Percentiles rank a stretch among this genome's conserved stretches.
These are phyloP conservation scores for Tinea semifulvella DNA, from an alignment of 2,888 invertebrate species.

Conservation along the genomic window DNA sequence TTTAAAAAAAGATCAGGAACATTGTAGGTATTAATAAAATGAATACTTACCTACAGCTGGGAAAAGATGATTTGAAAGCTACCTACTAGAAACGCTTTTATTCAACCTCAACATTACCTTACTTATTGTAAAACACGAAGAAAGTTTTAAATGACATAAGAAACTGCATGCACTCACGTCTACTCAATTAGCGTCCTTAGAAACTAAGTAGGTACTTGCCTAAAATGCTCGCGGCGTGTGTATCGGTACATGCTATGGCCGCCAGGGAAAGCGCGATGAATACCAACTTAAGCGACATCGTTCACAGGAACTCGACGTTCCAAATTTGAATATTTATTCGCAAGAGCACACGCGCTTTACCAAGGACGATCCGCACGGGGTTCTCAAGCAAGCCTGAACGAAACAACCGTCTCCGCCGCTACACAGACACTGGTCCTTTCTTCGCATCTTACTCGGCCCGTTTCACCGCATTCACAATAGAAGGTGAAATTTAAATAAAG, in stretches of 20 bases:
- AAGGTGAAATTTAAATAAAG: constrained; percentile 66
- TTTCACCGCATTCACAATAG: constrained; percentile 63
- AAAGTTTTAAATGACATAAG: constrained; percentile 4
- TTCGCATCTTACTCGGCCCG: constrained; percentile 48
- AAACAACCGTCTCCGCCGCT: constrained; percentile 49
- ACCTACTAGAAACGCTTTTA: too few species aligned
- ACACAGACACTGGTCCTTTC: constrained; percentile 53
- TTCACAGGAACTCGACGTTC: constrained; percentile 17
- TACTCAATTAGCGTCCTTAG: constrained; percentile 7
- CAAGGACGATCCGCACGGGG: constrained; percentile 26
- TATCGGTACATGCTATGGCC: constrained; percentile 33
- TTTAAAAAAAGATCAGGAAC: too few species aligned
- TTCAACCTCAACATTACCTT: too few species aligned
- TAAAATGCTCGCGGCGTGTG: constrained; percentile 48
- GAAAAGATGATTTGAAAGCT: too few species aligned
- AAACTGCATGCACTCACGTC: constrained; percentile 7
- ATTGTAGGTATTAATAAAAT: too few species aligned
- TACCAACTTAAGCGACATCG: constrained; percentile 43
- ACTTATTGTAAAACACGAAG: too few species aligned
- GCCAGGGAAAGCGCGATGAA: constrained; percentile 38
- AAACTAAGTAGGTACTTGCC: constrained; percentile 41
- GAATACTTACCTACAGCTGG: too few species aligned
- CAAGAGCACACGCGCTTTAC: constrained; percentile 12
- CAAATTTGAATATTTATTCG: constrained; percentile 31
- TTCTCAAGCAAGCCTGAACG: constrained; percentile 21